Evolutionary conservation across 92 coral and sea anemone genomes (phyloP).

Genomic region (Palythoa caribaeorum): DNA sequence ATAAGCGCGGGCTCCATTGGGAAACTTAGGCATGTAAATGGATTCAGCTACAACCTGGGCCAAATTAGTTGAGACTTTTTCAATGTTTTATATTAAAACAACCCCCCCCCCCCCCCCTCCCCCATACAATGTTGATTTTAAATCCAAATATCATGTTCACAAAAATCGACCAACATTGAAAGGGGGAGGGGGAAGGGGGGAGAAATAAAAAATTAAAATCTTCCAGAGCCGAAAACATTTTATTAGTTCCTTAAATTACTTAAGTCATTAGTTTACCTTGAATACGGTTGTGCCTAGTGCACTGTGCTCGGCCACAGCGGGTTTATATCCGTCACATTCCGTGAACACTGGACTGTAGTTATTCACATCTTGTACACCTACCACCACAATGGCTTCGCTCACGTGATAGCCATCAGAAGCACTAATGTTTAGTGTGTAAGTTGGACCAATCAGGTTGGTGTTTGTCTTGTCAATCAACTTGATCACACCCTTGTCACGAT

Average conservation of each 20-base stretch:
- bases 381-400: conserved; percentile 78
- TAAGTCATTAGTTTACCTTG: conserved; percentile 46
- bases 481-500: conserved; percentile 84
- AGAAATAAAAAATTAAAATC: no score
- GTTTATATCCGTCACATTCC: conserved; percentile 81
- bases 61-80: not conserved
- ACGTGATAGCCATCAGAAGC: conserved; percentile 91
- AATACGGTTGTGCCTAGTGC: conserved; percentile 78
- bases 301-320: conserved; percentile 75
- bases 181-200: no score
- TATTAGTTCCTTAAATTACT: no score
- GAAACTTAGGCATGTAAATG: no score
- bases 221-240: no score
- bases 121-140: no score
- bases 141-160: no score
- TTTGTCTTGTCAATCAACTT: conserved; percentile 65
- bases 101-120: no score
- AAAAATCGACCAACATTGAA: no score
- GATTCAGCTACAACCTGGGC: not conserved
- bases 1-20: no score
- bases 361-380: conserved; percentile 87
- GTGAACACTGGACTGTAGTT: conserved; percentile 92
- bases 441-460: conserved; percentile 77
- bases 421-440: conserved; percentile 81
- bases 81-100: not conserved